Evolutionary conservation across 2,888 invertebrate genomes (phyloP).

Genomic region (Blomia tropicalis): DNA sequence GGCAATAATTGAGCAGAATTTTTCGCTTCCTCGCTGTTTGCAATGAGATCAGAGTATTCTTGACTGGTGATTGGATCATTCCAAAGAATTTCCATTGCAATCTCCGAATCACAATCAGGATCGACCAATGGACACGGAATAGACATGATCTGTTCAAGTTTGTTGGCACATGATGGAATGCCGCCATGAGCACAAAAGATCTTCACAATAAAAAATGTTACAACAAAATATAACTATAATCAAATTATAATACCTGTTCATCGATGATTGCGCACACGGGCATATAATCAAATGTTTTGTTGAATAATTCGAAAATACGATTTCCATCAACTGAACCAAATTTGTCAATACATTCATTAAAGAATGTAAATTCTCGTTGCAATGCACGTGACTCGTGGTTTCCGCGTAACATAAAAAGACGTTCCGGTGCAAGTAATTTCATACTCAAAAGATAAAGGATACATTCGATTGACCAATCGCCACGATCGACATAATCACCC

Average conservation of each 20-base stretch:
- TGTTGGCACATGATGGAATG: slow-evolving; percentile 45
- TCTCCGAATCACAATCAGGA: slow-evolving; percentile 49
- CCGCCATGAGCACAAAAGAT: slow-evolving; percentile 64
- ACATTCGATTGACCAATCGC: slow-evolving; percentile 97
- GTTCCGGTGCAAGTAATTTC: slow-evolving; percentile 83
- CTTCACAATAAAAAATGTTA: too few relatives aligned
- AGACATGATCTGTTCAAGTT: slow-evolving; percentile 32
- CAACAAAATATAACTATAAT: too few relatives aligned
- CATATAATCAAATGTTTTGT: slow-evolving; percentile 52
- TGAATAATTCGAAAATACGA: slow-evolving; percentile 52
- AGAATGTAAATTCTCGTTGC: slow-evolving; percentile 56
- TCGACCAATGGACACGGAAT: slow-evolving; percentile 49
- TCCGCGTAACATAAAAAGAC: slow-evolving; percentile 96
- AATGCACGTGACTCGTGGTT: slow-evolving; percentile 71
- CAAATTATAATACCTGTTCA: too few relatives aligned
- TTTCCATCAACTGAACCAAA: slow-evolving; percentile 47
- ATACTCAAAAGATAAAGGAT: slow-evolving; percentile 93
- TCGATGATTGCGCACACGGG: slow-evolving; percentile 58
- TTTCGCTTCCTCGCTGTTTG: background rate
- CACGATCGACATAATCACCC: slow-evolving; percentile 64
- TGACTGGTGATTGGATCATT: slow-evolving; percentile 41
- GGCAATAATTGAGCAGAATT: background rate
- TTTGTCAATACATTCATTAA: slow-evolving; percentile 51
- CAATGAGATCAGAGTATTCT: background rate
- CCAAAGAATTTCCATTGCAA: slow-evolving; percentile 58